Evolutionary conservation across 2,113 vertebrate species (phyloP).

Genomic region (Hystrix brachyura): DNA sequence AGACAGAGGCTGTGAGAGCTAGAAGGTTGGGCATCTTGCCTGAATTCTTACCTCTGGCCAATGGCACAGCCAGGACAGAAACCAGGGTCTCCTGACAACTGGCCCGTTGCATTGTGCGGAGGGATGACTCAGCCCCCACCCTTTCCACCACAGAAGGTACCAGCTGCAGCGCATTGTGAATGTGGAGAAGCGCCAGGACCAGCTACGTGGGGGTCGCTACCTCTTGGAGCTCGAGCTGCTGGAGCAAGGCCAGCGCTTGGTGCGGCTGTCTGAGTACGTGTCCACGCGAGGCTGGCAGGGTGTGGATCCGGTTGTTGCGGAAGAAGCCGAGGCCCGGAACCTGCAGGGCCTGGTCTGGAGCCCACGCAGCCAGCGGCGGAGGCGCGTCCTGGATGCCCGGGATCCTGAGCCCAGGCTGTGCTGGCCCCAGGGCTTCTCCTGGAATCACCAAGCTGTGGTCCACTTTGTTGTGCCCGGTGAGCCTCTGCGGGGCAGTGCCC

Average conservation of each 20-base stretch:
- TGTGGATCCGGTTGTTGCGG: fast-evolving
- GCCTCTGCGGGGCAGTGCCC: not conserved
- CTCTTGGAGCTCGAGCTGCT: conserved; percentile 95
- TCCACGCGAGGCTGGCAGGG: conserved; percentile 87
- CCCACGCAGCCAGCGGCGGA: not conserved
- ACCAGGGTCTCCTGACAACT: not conserved
- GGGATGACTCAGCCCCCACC: not conserved
- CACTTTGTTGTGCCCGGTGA: conserved; percentile 96
- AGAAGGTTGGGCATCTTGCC: not conserved
- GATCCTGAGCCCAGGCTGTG: conserved; percentile 87
- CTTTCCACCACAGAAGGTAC: conserved; percentile 88
- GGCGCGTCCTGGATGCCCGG: conserved; percentile 54
- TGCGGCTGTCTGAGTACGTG: conserved; percentile 93
- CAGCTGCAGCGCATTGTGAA: conserved; percentile 92
- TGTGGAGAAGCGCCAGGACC: conserved; percentile 93
- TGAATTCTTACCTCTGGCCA: not conserved
- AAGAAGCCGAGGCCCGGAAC: conserved; percentile 81
- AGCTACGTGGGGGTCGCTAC: conserved; percentile 91
- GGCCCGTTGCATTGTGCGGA: not conserved
- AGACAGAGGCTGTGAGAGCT: not conserved
- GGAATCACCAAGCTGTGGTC: conserved; percentile 92
- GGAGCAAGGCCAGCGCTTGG: conserved; percentile 83
- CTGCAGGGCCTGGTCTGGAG: conserved; percentile 85
- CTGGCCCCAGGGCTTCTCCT: conserved; percentile 93
- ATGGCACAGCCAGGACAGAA: not conserved